A percentile compares a stretch with the other conserved stretches of the same genome.
phyloP scores from a whole-genome alignment of 2,888 invertebrate genomes.

The Agrochola lychnidis region DNA sequence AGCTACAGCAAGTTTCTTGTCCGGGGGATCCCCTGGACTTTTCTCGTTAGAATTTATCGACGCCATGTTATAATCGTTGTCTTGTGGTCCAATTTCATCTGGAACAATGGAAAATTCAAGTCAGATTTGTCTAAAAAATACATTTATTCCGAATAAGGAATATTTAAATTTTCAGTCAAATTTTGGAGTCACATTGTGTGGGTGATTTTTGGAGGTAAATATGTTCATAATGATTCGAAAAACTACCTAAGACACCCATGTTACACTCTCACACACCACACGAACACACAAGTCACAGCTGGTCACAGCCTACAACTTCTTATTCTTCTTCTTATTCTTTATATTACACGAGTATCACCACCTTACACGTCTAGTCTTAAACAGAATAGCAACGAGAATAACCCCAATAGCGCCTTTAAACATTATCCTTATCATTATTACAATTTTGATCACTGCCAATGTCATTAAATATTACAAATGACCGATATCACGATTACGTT shows the following conservation, averaged over 20 bases:
- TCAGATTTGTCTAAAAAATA: neutral
- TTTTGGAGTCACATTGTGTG: neutral
- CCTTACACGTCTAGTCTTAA: slow-evolving; percentile 17
- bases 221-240: neutral
- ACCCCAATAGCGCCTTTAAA: neutral
- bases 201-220: neutral
- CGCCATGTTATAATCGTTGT: slow-evolving; percentile 85
- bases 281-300: neutral
- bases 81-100: slow-evolving; percentile 88
- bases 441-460: slow-evolving; percentile 15
- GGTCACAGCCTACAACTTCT: neutral
- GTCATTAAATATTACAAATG: slow-evolving; percentile 17
- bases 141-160: neutral
- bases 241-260: slow-evolving; percentile 32
- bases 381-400: slow-evolving; percentile 4
- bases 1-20: slow-evolving; percentile 82
- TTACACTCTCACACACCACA: neutral
- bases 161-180: neutral
- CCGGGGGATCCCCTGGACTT: slow-evolving; percentile 84
- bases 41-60: slow-evolving; percentile 86
- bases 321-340: neutral
- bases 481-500: slow-evolving; percentile 15
- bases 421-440: neutral
- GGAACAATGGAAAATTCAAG: slow-evolving; percentile 64
- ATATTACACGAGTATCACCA: neutral